Conservation (phyloP, 1,140 invertebrate genomes). For the Hyphantria cunea region DNA sequence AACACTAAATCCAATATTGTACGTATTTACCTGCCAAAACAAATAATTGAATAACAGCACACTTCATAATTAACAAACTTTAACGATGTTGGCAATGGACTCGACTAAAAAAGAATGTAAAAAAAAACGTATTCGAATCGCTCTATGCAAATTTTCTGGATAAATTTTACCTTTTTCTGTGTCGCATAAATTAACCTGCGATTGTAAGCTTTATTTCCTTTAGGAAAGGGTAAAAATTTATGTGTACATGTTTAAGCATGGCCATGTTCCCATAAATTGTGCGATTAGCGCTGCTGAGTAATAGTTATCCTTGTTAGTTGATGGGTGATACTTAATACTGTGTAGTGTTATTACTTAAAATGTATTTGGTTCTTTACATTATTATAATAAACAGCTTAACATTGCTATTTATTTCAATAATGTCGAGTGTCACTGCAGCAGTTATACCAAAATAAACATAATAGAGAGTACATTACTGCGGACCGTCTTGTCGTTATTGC, state of each 20-base stretch:
- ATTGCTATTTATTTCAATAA: background rate
- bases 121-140: conserved; percentile 25
- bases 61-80: conserved; percentile 38
- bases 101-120: conserved; percentile 13
- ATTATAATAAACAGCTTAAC: background rate
- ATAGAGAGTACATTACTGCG: no score
- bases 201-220: conserved; percentile 13
- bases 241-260: background rate
- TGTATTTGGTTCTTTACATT: background rate
- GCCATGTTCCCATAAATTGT: conserved; percentile 19
- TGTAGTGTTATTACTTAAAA: background rate
- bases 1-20: conserved; percentile 5
- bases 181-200: background rate
- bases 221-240: background rate
- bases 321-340: conserved; percentile 14
- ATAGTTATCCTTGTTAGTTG: conserved; percentile 18
- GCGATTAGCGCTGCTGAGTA: conserved; percentile 27
- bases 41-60: conserved; percentile 26
- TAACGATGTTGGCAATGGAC: conserved; percentile 38
- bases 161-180: conserved; percentile 16
- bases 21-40: conserved; percentile 23
- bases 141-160: conserved; percentile 20
- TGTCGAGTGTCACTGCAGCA: background rate
- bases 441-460: no score
- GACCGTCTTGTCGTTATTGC: no score